Percentiles rank a stretch among this genome's conserved stretches.
phyloP scores from a whole-genome alignment of 2,113 vertebrate species.

The Danio rerio region DNA sequence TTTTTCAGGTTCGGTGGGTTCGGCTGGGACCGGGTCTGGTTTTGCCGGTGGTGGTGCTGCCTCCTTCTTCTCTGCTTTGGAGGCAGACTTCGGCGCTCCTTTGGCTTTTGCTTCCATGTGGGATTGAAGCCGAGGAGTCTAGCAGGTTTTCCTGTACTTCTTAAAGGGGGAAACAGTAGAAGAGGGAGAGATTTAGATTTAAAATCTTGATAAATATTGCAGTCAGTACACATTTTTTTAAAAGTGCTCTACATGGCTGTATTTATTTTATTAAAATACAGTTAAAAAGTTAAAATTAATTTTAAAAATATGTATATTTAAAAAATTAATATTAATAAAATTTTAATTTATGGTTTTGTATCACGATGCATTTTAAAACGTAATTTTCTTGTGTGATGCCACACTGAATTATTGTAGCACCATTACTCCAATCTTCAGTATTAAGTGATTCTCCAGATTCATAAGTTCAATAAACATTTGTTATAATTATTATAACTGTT shows the following conservation, averaged over 20 bases:
- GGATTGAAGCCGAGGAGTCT: slow-evolving; percentile 55
- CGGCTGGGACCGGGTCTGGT: slow-evolving; percentile 63
- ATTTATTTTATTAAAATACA: not conserved
- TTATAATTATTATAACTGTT: not conserved
- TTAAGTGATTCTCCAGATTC: not conserved
- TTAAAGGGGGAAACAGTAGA: not conserved
- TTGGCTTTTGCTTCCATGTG: slow-evolving; percentile 78
- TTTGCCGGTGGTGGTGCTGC: slow-evolving; percentile 66
- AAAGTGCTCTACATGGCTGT: not conserved
- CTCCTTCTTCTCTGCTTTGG: slow-evolving; percentile 80
- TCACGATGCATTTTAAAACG: not conserved
- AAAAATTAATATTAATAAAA: not conserved
- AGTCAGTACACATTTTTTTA: too few relatives aligned
- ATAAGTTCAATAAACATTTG: not conserved
- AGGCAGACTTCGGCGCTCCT: slow-evolving; percentile 67
- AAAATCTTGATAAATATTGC: too few relatives aligned
- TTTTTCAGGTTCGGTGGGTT: slow-evolving; percentile 67
- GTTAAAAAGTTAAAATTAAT: too few relatives aligned
- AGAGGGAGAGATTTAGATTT: not conserved
- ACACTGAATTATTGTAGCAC: not conserved
- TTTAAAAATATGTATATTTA: too few relatives aligned
- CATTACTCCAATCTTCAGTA: not conserved
- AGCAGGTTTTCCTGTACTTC: not conserved
- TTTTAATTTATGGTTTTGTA: not conserved
- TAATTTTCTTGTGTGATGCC: not conserved